Base-by-base conservation (phyloP, 2,113 vertebrate species). In the Sus scrofa region DNA sequence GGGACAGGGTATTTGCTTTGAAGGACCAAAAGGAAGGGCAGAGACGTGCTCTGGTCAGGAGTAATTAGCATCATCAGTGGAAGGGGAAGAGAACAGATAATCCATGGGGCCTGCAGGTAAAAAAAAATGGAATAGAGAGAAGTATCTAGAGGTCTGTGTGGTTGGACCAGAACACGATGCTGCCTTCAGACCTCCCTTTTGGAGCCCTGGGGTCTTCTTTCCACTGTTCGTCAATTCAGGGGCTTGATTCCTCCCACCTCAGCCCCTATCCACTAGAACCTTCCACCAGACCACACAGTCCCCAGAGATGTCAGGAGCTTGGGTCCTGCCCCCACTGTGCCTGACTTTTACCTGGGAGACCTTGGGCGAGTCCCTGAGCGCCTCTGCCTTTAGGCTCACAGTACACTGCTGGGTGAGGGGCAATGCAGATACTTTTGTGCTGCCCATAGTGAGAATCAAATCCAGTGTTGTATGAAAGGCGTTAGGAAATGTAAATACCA, bases 1-100 rank as follows among this genome's bases (percentile, higher is more conserved):
- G 30, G 16, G 16, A 82, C 30, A 82, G 34, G 81, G 15, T 74
- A 5, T 85, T 85, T 95, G 27, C 60, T 87, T 95, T 81, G n/a
- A 88, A 54, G 71, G 52, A 62, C 60, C 6, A 6, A 58, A 87
- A 86, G n/a, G 39, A 78, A 93, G 52, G 44, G 52, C 26, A 70
- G 52, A 58, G 18, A 32, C 34, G 39, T 82, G 27, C 15, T 91
- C 19, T 86, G 18, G 26, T 84, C 10, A 26, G 50, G 67, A 68
- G 65, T 86, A 62, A 56, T 92, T 56, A 9, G 18, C 37, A 50
- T 91, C 56, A 34, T 26, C 30, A 44, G 34, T 54, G 39, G 71
- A 88, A 86, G 88, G 70, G 56, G 26, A 93, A 65, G 85, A 70
- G 81, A 85, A 26, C 16, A 32, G 30, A 67, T 56, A 4, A 32